Conservation (phyloP, 1,140 invertebrate species). For the Rhysida immarginata region DNA sequence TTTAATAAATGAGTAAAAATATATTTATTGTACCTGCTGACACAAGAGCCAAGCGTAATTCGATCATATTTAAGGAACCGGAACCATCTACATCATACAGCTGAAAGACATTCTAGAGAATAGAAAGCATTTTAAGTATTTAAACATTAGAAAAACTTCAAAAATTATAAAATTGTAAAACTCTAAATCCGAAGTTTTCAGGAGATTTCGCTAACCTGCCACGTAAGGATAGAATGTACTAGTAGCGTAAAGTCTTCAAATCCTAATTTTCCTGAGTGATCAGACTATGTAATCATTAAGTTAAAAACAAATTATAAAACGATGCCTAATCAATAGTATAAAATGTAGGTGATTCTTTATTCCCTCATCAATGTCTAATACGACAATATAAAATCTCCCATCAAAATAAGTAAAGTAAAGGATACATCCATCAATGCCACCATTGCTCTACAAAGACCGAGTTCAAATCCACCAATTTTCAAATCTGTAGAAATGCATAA, state of each 20-base stretch:
- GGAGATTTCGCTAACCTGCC: conserved; percentile 50
- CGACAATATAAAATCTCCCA: too few relatives aligned
- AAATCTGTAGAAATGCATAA: conserved; percentile 45
- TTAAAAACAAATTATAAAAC: not conserved
- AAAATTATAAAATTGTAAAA: conserved; percentile 6
- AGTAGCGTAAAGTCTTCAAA: conserved; percentile 82
- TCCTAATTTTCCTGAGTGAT: conserved; percentile 81
- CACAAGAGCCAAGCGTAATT: conserved; percentile 67
- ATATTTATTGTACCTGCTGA: conserved; percentile 55
- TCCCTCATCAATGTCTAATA: too few relatives aligned
- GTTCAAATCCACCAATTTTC: conserved; percentile 66
- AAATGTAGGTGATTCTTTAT: too few relatives aligned
- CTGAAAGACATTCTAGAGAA: conserved; percentile 75
- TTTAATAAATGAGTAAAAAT: too few relatives aligned
- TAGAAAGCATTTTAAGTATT: too few relatives aligned
- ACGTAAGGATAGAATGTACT: conserved; percentile 70
- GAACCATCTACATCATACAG: conserved; percentile 67
- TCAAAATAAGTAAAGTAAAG: conserved; percentile 21
- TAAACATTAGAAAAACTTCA: too few relatives aligned
- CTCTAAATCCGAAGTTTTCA: not conserved
- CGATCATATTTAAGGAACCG: conserved; percentile 64
- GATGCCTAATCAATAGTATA: too few relatives aligned
- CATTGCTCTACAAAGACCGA: conserved; percentile 88
- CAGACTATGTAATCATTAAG: conserved; percentile 30
- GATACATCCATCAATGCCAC: conserved; percentile 83